phyloP scores from a whole-genome alignment of 2,888 invertebrate genomes.

The Allolobophora icterica region DNA sequence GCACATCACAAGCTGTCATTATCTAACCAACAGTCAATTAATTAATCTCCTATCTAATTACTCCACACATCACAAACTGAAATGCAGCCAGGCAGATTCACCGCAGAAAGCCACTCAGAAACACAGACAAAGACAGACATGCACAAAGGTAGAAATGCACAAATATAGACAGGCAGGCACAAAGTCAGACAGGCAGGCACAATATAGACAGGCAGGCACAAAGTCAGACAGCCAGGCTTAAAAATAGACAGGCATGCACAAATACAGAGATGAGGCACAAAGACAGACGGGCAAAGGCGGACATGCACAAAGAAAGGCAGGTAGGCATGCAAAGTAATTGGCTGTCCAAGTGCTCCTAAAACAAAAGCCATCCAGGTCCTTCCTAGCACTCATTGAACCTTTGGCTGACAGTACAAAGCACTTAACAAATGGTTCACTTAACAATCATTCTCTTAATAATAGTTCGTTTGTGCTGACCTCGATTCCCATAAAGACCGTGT shows the following conservation, averaged over 20 bases:
- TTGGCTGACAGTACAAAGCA: neutral
- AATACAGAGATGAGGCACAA: neutral
- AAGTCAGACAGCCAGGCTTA: neutral
- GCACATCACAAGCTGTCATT: no score
- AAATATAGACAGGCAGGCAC: neutral
- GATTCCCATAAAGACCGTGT: slow-evolving; percentile 86
- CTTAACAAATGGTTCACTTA: neutral
- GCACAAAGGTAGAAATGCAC: neutral
- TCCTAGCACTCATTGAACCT: slow-evolving; percentile 17
- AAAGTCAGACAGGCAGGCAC: neutral
- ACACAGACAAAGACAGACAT: neutral
- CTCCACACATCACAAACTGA: no score
- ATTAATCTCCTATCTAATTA: no score
- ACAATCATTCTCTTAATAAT: neutral
- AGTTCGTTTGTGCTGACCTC: slow-evolving; percentile 73
- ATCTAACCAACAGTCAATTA: no score
- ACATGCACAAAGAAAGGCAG: neutral
- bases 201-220: neutral
- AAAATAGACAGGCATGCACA: neutral
- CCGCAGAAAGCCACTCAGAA: neutral
- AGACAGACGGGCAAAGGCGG: neutral
- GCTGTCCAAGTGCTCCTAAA: neutral
- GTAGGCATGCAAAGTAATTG: neutral
- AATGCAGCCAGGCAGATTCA: no score
- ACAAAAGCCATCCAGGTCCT: neutral